Base-by-base conservation (phyloP, 2,888 invertebrate genomes). In the Ormyrus thymus region DNA sequence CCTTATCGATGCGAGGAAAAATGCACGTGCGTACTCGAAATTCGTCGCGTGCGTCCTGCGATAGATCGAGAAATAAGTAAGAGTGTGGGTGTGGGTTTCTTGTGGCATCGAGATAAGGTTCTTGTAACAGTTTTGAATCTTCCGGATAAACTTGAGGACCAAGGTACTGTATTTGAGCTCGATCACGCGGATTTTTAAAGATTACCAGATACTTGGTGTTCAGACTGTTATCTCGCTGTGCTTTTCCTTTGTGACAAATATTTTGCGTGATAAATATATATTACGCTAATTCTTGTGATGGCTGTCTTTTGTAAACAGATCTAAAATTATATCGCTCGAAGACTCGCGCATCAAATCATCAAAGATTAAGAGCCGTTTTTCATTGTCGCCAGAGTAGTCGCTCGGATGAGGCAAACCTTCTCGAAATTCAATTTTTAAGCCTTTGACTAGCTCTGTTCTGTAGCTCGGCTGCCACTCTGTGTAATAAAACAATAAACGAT, bases 221-320 rank as follows among this genome's bases (percentile, higher is more conserved):
- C 1, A 29, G 43, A 6, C 7, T 10, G 4, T 15, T 51, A n/a
- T 58, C 50, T 8, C 56, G 45, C 50, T 75, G 75, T 43, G 61
- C 61, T 1, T 6, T 43, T 5, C 68, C 79, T 10, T 69, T 73
- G 15, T 81, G 75, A 65, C 75, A 81, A 6, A 80, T 10, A 13
- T 64, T 64, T 68, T 79, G 82, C 2, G 66, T 70, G 9, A 81
- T 81, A 50, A 50, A 50, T 7, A 50, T 50, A 50, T 7, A n/a
- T 1, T 29, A 29, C 51, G 51, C 51, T 51, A 1, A 51, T 51
- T 9, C 1, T 51, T 51, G 3, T 51, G 2, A 10, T 51, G 51
- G 1, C 29, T 29, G 29, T 1, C 29, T 29, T 29, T 29, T 29
- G 29, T 29, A 29, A 29, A 29, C 29, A 29, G 29, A 29, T 29